Base-by-base conservation (phyloP, 2,113 vertebrate genomes). In the Trogon melanurus region DNA sequence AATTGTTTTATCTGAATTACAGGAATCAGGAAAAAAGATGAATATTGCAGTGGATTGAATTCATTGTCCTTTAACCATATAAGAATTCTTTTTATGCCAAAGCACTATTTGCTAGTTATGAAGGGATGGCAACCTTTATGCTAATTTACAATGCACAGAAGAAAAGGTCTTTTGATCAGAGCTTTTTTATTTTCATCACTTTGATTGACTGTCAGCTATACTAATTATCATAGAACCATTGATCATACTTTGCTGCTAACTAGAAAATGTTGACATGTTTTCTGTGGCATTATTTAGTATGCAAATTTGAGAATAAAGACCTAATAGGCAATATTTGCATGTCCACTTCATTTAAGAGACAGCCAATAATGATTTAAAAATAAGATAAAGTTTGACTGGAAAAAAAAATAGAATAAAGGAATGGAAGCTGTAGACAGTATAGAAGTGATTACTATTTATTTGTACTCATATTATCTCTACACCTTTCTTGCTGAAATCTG, bases 101-200 rank as follows among this genome's bases (percentile, higher is more conserved):
- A 74, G 54, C 34, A 61, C 13, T 65, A 57, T 69, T 76, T 95
- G 36, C 45, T 81, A 36, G 26, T 56, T 84, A 80, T 81, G 73
- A 95, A 89, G 73, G 62, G 78, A 91, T 89, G 36, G 50, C 30
- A 91, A 57, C 75, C 50, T 87, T 94, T 92, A 84, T 93, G 76
- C 88, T 96, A 87, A 97, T 96, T 93, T 61, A 87, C 34, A 93
- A 81, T 85, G 79, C 92, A 95, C 29, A 86, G 89, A 96, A 95
- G 64, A 93, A 94, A 94, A 91, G 76, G 53, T 85, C 96, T 96
- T 96, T 97, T 96, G 95, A 97, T 96, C 93, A 91, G 85, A 88
- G 91, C 53, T 84, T 97, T 41, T 89, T 75, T 81, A 92, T 95
- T 95, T 97, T 91, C 86, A 76, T 91, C 79, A 89, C 73, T 96